These are phyloP conservation scores for Montipora capitata DNA, from an alignment of 92 coral and sea anemone genomes.

Conservation along the genomic window DNA sequence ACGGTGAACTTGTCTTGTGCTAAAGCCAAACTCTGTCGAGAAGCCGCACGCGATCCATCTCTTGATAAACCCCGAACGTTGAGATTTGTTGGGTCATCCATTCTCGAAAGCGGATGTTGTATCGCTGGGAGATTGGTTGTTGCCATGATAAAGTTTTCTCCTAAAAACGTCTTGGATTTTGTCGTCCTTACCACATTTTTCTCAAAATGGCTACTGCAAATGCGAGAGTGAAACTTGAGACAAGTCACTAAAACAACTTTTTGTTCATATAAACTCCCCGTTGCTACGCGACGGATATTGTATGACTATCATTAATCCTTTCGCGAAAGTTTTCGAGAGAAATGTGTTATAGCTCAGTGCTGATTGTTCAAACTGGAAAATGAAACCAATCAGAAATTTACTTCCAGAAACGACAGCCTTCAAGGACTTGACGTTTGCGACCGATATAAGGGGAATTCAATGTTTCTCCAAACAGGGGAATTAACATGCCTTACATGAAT, in stretches of 20 bases:
- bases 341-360: too few species aligned
- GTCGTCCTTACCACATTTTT: slow-evolving; percentile 22
- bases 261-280: slow-evolving; percentile 35
- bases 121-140: slow-evolving; percentile 95
- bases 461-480: too few species aligned
- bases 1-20: slow-evolving; percentile 85
- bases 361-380: too few species aligned
- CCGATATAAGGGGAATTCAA: too few species aligned
- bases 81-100: slow-evolving; percentile 83
- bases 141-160: slow-evolving; percentile 75
- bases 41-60: slow-evolving; percentile 86
- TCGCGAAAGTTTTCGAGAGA: too few species aligned
- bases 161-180: not conserved
- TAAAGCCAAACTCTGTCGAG: slow-evolving; percentile 88
- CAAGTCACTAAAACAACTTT: slow-evolving; percentile 12
- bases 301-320: not conserved
- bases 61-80: slow-evolving; percentile 95
- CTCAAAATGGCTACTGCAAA: slow-evolving; percentile 33
- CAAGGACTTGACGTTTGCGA: too few species aligned
- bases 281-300: slow-evolving; percentile 48
- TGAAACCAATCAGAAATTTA: too few species aligned
- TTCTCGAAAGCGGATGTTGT: slow-evolving; percentile 89
- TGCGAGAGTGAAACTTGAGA: slow-evolving; percentile 33
- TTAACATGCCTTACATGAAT: too few species aligned
- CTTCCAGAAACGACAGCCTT: too few species aligned